Percentiles rank a stretch among this genome's conserved stretches.
phyloP scores from a whole-genome alignment of 2,113 vertebrate genomes.

The Astatoreochromis straeleni region DNA sequence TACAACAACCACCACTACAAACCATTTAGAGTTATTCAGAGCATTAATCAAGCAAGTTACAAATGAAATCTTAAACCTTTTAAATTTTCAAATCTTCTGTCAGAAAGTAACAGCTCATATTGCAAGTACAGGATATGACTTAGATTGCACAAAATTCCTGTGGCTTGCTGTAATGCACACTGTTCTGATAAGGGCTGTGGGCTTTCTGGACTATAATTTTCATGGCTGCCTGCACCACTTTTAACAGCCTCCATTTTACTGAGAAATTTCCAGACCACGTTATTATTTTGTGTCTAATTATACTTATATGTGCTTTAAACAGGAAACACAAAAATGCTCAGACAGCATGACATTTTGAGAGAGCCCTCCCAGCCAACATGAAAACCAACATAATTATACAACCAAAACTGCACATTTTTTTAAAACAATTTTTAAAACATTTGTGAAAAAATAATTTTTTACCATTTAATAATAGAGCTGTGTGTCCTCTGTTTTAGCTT shows the following conservation, averaged over 20 bases:
- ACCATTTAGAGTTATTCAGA: not conserved
- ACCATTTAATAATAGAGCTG: not conserved
- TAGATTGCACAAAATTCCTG: rapidly evolving
- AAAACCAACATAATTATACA: not conserved
- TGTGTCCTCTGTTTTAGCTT: not conserved
- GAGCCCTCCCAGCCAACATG: not conserved
- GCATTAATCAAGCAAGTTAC: not conserved
- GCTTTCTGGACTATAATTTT: not conserved
- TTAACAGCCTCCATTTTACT: not conserved
- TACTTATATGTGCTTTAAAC: rapidly evolving
- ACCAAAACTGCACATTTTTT: too few relatives aligned
- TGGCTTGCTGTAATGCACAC: not conserved
- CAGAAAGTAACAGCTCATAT: not conserved
- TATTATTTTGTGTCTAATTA: not conserved
- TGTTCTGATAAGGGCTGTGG: not conserved
- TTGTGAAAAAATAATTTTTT: not conserved
- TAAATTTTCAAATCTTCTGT: not conserved
- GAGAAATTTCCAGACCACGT: not conserved
- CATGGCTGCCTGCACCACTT: not conserved
- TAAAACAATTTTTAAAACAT: not conserved
- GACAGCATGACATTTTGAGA: not conserved
- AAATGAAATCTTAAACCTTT: not conserved
- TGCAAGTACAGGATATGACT: not conserved
- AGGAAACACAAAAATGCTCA: not conserved
- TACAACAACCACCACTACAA: not conserved